These are phyloP conservation scores for Enteromius trimaculatus DNA, from an alignment of 2,797 vertebrate species.

Conservation along the genomic window DNA sequence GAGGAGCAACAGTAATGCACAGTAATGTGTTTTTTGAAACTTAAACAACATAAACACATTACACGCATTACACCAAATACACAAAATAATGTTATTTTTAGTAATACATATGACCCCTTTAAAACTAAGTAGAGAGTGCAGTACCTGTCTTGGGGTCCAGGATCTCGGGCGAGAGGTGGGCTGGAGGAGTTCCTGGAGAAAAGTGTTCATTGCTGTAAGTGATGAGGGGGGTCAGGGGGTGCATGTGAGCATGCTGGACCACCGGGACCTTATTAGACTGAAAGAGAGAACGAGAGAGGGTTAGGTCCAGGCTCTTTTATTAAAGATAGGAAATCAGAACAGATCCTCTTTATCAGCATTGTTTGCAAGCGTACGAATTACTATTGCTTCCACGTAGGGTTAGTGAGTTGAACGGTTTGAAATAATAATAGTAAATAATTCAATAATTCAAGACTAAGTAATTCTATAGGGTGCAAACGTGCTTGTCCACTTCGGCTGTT, in stretches of 20 bases:
- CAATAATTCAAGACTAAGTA: neutral
- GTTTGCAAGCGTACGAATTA: too few relatives aligned
- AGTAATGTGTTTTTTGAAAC: too few relatives aligned
- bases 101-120: neutral
- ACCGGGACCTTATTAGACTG: conserved; percentile 81
- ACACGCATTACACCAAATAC: too few relatives aligned
- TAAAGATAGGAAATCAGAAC: neutral
- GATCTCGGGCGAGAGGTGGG: conserved; percentile 77
- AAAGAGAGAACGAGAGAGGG: neutral
- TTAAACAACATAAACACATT: too few relatives aligned
- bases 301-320: neutral
- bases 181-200: conserved; percentile 53
- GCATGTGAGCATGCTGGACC: conserved; percentile 95
- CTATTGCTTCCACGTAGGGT: neutral
- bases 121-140: neutral
- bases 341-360: neutral
- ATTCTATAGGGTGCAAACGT: neutral
- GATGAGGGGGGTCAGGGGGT: conserved; percentile 96
- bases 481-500: neutral
- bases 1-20: too few relatives aligned
- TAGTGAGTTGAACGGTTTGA: too few relatives aligned
- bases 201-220: conserved; percentile 93
- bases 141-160: conserved; percentile 95
- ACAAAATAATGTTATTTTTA: too few relatives aligned
- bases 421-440: neutral